Conservation (phyloP, 2,797 vertebrate species). For the Cichlasoma orientale region DNA sequence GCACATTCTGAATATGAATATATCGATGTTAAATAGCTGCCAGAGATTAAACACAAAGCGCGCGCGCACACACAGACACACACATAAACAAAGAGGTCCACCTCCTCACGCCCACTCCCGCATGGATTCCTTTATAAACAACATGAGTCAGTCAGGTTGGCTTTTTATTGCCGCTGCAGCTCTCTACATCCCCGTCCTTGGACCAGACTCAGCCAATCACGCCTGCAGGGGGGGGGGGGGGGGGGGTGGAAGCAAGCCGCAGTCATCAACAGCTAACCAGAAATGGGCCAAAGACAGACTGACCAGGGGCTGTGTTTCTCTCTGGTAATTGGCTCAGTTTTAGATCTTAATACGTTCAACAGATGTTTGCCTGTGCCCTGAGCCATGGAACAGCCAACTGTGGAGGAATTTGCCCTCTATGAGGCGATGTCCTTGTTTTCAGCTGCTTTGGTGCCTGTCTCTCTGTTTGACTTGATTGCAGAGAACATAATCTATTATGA, state of each 20-base stretch:
- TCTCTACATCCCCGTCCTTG: slow-evolving; percentile 69
- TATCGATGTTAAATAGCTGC: slow-evolving; percentile 68
- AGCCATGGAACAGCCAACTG: slow-evolving; percentile 60
- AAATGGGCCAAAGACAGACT: slow-evolving; percentile 56
- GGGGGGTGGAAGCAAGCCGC: slow-evolving; percentile 47
- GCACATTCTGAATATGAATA: slow-evolving; percentile 68
- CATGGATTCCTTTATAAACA: slow-evolving; percentile 72
- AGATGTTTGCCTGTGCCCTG: slow-evolving; percentile 70
- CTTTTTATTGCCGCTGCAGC: slow-evolving; percentile 68
- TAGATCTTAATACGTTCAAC: slow-evolving; percentile 71
- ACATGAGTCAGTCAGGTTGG: slow-evolving; percentile 73
- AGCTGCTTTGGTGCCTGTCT: slow-evolving; percentile 26
- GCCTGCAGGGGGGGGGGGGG: slow-evolving; percentile 51
- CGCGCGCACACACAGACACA: slow-evolving; percentile 50
- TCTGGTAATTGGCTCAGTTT: slow-evolving; percentile 73
- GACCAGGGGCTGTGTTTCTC: slow-evolving; percentile 64
- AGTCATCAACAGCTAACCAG: slow-evolving; percentile 63
- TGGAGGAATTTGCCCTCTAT: slow-evolving; percentile 61
- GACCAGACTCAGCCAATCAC: slow-evolving; percentile 62
- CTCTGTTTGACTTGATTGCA: slow-evolving; percentile 30
- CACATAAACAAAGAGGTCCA: slow-evolving; percentile 75
- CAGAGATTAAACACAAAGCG: slow-evolving; percentile 61
- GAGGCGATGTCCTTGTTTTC: slow-evolving; percentile 54
- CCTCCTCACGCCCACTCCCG: slow-evolving; percentile 77
- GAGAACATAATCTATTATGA: slow-evolving; percentile 6